phyloP scores from a whole-genome alignment of 2,113 vertebrate genomes.

The Campylomormyrus tamandua region DNA sequence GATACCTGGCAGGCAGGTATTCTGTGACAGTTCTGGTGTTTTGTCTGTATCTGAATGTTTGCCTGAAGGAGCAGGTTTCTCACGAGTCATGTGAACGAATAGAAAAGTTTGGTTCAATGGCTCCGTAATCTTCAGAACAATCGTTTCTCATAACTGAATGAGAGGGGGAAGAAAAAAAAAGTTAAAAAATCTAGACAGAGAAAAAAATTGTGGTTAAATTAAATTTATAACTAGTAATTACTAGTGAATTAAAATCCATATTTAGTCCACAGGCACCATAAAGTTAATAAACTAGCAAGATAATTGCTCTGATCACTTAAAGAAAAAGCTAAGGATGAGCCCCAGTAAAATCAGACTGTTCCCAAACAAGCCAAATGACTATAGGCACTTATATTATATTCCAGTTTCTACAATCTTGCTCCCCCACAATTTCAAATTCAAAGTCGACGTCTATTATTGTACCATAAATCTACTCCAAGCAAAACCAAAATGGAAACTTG shows the following conservation, averaged over 20 bases:
- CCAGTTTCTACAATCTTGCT: background rate
- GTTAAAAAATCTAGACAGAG: background rate
- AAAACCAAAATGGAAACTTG: background rate
- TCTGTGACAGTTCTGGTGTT: background rate
- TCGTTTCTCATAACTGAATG: constrained; percentile 85
- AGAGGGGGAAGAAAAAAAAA: background rate
- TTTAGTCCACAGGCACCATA: background rate
- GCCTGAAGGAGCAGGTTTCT: background rate
- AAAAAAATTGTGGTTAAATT: background rate
- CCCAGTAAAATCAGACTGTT: background rate
- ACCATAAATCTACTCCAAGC: background rate
- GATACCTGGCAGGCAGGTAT: background rate
- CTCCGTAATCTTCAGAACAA: constrained; percentile 73
- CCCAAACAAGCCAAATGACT: background rate
- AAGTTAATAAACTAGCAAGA: background rate
- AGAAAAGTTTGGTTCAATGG: constrained; percentile 12
- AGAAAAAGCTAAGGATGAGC: background rate
- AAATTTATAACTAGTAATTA: background rate
- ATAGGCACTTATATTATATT: background rate
- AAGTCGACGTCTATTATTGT: background rate
- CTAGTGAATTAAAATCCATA: background rate
- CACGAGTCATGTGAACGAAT: constrained; percentile 28
- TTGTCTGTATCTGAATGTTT: background rate
- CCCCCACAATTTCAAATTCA: background rate
- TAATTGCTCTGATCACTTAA: background rate